Percentiles rank a stretch among this genome's conserved stretches.
These are phyloP conservation scores for Crambe crambe DNA, from an alignment of 37 sponge, comb jelly and placozoan species.

Conservation along the genomic window DNA sequence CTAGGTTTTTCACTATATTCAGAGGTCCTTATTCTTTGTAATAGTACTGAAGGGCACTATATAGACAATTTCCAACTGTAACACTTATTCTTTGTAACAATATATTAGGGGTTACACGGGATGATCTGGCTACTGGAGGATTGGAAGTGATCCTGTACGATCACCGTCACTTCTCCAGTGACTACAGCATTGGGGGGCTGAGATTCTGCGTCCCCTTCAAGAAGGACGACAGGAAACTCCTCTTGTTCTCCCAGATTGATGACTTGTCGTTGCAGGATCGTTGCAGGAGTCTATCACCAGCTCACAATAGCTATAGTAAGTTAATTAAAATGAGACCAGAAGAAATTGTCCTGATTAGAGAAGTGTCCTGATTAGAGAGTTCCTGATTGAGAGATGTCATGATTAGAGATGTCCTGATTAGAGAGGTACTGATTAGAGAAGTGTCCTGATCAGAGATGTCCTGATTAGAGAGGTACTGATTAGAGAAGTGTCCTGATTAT, in stretches of 20 bases:
- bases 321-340: neutral
- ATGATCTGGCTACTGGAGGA: conserved; percentile 30
- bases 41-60: no score
- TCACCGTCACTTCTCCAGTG: conserved; percentile 32
- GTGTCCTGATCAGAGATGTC: conserved; percentile 1
- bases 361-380: neutral
- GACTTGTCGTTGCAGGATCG: neutral
- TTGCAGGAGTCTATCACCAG: conserved; percentile 26
- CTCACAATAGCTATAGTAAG: neutral
- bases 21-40: no score
- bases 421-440: neutral
- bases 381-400: no score
- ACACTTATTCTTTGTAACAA: no score
- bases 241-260: neutral
- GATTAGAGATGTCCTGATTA: neutral
- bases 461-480: neutral
- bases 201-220: conserved; percentile 51
- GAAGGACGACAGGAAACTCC: neutral
- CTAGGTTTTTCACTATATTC: no score
- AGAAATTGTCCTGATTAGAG: neutral
- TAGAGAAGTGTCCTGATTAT: no score
- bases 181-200: conserved; percentile 41
- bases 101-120: conserved; percentile 20
- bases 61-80: no score
- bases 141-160: conserved; percentile 64